Evolutionary conservation across 2,888 invertebrate genomes (phyloP), one percentile per base, ranked within the genome.

Genomic region (Sipunculus nudus): DNA sequence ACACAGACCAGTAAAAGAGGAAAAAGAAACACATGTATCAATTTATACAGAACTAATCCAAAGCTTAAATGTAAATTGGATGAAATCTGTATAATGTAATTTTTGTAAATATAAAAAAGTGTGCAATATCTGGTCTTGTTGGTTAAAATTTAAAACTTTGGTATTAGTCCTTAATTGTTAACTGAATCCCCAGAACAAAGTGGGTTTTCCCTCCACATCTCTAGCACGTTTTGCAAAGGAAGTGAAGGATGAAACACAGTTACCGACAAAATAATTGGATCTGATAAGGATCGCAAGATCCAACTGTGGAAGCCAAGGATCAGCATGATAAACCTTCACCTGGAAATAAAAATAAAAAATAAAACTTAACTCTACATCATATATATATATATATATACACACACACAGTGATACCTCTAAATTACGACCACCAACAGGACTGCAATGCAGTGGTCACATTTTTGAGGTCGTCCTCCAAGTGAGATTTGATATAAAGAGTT

Each of bases 191-290:
- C 78, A 81, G 53, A 74, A 80, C n/a, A 71, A 71, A 13, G 73
- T 73, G 19, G 75, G 72, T 58, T 75, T 75, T 3, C 68, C 58
- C 3, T 69, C 61, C 19, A 75, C 53, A 28, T 68, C 60, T 54
- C 81, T 63, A 23, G 77, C 75, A 49, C 82, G 65, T 3, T 74
- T 70, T 3, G 81, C 81, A 67, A 80, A 80, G 8, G 81, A 68
- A 3, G 79, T 75, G 61, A 83, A 83, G 2, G 82, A 82, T 26
- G 82, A 82, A 1, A 82, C 72, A 68, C 83, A 83, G 63, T 82
- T 82, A 25, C 82, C 82, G 32, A 83, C 80, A 67, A 82, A 82
- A 53, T 77, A 72, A 29, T 78, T 73, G 6, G 81, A 67, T 54
- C 74, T 74, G 13, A 72, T 73, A n/a, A 82, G 73, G 23, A 82